A percentile compares a stretch with the other conserved stretches of the same genome.
phyloP scores from a whole-genome alignment of 2,113 vertebrate genomes.

The Plestiodon gilberti region DNA sequence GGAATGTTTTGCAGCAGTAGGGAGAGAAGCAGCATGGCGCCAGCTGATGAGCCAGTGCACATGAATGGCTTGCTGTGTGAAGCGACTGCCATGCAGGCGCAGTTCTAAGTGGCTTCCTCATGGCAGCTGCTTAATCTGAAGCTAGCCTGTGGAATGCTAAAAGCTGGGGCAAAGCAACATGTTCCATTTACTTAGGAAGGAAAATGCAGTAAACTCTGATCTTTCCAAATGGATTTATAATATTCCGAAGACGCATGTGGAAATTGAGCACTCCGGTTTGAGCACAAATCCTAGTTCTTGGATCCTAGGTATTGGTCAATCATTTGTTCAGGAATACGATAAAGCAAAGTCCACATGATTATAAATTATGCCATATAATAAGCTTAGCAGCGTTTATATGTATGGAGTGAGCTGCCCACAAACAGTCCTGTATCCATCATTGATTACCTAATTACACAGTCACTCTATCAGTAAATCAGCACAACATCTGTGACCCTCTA shows the following conservation, averaged over 20 bases:
- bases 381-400: conserved; percentile 39
- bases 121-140: background rate
- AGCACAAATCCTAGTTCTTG: background rate
- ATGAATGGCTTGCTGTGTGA: background rate
- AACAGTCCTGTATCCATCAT: conserved; percentile 69
- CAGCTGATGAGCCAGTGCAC: background rate
- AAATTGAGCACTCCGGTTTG: conserved; percentile 17
- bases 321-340: conserved; percentile 34
- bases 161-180: background rate
- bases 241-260: background rate
- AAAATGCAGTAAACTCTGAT: background rate
- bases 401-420: conserved; percentile 62
- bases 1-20: background rate
- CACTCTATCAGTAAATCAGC: conserved; percentile 79
- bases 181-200: conserved; percentile 11
- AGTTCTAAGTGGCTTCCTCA: background rate
- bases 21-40: background rate
- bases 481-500: conserved; percentile 77
- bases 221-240: background rate
- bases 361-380: conserved; percentile 26
- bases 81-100: background rate
- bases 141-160: background rate
- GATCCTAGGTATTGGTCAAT: background rate
- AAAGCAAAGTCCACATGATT: conserved; percentile 31
- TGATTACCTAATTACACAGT: conserved; percentile 84